Base-by-base conservation (phyloP, 2,113 vertebrate genomes). In the Epinephelus cyanopodus region DNA sequence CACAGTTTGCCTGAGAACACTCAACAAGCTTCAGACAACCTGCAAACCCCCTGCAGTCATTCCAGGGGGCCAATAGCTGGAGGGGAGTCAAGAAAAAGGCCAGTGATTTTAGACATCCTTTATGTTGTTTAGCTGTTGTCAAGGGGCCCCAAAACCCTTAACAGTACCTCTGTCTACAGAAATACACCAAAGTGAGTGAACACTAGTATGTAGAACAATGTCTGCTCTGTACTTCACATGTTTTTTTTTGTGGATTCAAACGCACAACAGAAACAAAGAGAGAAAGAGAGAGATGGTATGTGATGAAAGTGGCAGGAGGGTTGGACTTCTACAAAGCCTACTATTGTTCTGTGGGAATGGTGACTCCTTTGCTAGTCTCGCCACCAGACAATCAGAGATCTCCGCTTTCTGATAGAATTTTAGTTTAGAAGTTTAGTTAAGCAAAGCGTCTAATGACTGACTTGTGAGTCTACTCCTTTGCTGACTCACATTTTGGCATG, bases 271-370 rank as follows among this genome's bases (percentile, higher is more conserved):
- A 37, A n/a, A 71, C n/a, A 64, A 15, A 63, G 12, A 33, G 13
- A 5, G 42, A 47, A 42, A 66, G 15, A 23, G 53, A 39, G 42
- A 63, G 37, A 33, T 54, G 72, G 45, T 48, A 50, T 63, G 74
- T 33, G 33, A 70, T 78, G 39, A 74, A 71, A 80, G 27, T 0
- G 21, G 66, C 25, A 65, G 60, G 61, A 50, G 5, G 45, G 14
- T 54, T 58, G 37, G 17, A 48, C 19, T 67, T 42, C 47, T 29
- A 89, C 87, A 92, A 85, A 74, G 67, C 66, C 76, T 74, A 42
- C 70, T 47, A 87, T 90, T 92, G 79, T 84, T 33, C 1, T 52
- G 52, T 18, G 65, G 57, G 29, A 75, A 74, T 3, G 6, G 17
- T 25, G 47, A 27, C 0, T 61, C 21, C 29, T 73, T 57, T 81